phyloP scores from a whole-genome alignment of 30 jellyfish, hydroid and myxozoan genomes.

The Hydractinia echinata region DNA sequence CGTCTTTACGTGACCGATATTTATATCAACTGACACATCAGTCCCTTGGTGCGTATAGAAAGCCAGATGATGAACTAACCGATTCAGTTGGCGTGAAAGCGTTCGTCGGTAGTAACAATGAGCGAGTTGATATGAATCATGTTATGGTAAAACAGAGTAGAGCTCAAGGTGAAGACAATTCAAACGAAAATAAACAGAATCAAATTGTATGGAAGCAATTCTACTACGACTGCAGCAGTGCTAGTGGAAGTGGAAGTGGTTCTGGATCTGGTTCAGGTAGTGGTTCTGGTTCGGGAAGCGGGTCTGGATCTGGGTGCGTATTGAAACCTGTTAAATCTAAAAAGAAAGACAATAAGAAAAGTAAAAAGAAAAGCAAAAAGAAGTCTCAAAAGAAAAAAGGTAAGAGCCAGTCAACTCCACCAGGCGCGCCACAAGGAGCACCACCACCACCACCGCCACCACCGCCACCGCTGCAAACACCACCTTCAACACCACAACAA shows the following conservation, averaged over 20 bases:
- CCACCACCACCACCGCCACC: conserved; percentile 28
- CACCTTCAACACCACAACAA: neutral
- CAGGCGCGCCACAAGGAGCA: conserved; percentile 8
- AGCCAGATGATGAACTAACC: neutral
- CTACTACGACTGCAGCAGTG: conserved; percentile 21
- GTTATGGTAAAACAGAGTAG: neutral
- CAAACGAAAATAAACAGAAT: neutral
- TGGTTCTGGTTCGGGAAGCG: conserved; percentile 17
- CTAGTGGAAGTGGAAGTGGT: conserved; percentile 5
- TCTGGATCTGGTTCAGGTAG: conserved; percentile 17
- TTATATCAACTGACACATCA: conserved; percentile 20
- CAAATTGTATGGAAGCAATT: conserved; percentile 11
- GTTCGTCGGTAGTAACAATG: conserved; percentile 18
- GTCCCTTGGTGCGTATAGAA: neutral
- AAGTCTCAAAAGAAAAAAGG: neutral
- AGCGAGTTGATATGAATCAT: conserved; percentile 5
- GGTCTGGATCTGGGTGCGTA: conserved; percentile 18
- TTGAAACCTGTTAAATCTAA: conserved; percentile 12
- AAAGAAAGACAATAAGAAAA: neutral
- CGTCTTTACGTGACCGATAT: conserved; percentile 6
- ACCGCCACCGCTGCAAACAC: conserved; percentile 7
- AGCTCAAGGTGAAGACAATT: conserved; percentile 4
- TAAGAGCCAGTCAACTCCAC: neutral
- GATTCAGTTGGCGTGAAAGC: conserved; percentile 9
- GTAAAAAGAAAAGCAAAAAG: neutral